These are phyloP conservation scores for Halesus radiatus DNA, from an alignment of 1,140 invertebrate species.

Conservation along the genomic window DNA sequence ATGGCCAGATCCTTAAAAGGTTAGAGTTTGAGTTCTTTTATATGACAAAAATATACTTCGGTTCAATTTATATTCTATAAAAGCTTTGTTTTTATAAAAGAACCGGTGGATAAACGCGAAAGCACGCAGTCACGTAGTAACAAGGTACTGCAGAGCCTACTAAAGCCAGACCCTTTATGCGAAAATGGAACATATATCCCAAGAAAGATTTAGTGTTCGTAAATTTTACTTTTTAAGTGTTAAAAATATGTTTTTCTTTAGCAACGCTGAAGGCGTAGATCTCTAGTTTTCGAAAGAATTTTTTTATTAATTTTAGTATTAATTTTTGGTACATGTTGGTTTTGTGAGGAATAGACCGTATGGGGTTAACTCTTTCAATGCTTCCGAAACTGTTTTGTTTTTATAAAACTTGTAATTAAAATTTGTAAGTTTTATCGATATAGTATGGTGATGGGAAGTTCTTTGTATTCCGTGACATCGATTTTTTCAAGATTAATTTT, in stretches of 20 bases:
- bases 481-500: too few relatives aligned
- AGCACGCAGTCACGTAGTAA: neutral
- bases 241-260: neutral
- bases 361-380: too few relatives aligned
- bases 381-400: too few relatives aligned
- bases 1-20: neutral
- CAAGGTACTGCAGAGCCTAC: neutral
- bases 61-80: conserved; percentile 3
- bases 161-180: neutral
- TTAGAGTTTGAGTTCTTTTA: neutral
- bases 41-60: conserved; percentile 8
- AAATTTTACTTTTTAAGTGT: neutral
- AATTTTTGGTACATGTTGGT: too few relatives aligned
- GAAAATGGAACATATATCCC: neutral
- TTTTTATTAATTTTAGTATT: too few relatives aligned
- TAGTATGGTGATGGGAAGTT: too few relatives aligned
- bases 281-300: too few relatives aligned
- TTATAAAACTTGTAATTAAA: too few relatives aligned
- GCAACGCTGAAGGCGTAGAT: too few relatives aligned
- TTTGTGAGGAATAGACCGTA: too few relatives aligned
- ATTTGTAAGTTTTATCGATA: too few relatives aligned
- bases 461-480: too few relatives aligned
- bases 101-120: neutral
- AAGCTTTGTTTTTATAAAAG: neutral
- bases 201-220: conserved; percentile 1